Evolutionary conservation across 2,888 invertebrate genomes (phyloP), one percentile per base, ranked within the genome.

Genomic region (Apodemia mormo): DNA sequence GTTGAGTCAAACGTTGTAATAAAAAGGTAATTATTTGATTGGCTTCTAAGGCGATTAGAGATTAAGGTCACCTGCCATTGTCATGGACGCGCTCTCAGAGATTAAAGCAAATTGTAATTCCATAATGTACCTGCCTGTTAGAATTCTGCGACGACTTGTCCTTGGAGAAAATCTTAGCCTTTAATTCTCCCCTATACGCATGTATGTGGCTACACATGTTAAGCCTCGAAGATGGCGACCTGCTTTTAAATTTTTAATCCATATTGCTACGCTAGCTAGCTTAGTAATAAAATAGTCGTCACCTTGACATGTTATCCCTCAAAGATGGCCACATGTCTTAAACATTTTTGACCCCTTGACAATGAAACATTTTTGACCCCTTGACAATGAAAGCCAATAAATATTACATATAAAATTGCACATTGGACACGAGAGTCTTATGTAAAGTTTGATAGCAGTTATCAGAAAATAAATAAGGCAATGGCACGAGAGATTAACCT

Each of bases 21-120:
- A 58, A 58, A 61, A 33, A 33, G 61, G 37, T 61, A 61, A 61
- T 61, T 61, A 12, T 30, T 61, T 61, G 37, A 61, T 61, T 61
- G 61, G 61, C 61, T 61, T 61, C 61, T 61, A 61, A 61, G 61
- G 61, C 61, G 61, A 61, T 61, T 61, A 61, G 37, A 14, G 33
- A 61, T 61, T 61, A 61, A 61, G 61, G 61, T 61, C 61, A 61
- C 37, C 33, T 61, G 61, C 12, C 58, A 61, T 61, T 61, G 58
- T 61, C 58, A 61, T 61, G 58, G 58, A 14, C 58, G 6, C 30
- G 12, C 2, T 30, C 12, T 30, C 30, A 61, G 30, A 10, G 58
- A 61, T 58, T 61, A 58, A 4, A 58, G 45, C 14, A 49, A 49
- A 49, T 49, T 49, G 49, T 49, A 12, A 14, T 49, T 49, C 2